phyloP scores from a whole-genome alignment of 1,140 invertebrate species.

The Drosophila paulistorum region DNA sequence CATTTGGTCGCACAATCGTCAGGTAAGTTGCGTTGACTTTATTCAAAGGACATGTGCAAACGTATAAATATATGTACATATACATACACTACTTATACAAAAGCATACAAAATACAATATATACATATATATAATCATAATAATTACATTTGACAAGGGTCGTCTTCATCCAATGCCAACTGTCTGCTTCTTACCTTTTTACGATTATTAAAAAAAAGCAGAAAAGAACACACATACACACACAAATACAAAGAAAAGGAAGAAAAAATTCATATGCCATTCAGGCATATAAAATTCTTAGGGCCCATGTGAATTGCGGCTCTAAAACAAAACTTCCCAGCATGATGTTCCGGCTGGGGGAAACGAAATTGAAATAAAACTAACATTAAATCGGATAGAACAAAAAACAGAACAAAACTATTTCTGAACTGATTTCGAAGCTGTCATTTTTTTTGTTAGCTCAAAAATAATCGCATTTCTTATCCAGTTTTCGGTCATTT shows the following conservation, averaged over 20 bases:
- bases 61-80: neutral
- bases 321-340: slow-evolving; percentile 1
- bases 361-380: slow-evolving; percentile 2
- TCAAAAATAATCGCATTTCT: too few species aligned
- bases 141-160: slow-evolving; percentile 65
- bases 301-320: neutral
- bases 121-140: slow-evolving; percentile 18
- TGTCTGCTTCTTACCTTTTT: slow-evolving; percentile 24
- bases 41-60: slow-evolving; percentile 23
- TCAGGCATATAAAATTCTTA: neutral
- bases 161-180: slow-evolving; percentile 6
- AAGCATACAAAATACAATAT: neutral
- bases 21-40: slow-evolving; percentile 84
- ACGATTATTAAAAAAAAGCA: slow-evolving; percentile 27
- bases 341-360: too few species aligned
- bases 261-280: neutral
- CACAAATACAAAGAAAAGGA: neutral
- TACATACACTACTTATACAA: neutral
- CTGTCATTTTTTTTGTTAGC: neutral
- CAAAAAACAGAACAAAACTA: neutral
- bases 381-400: neutral
- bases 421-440: neutral
- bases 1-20: slow-evolving; percentile 91
- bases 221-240: neutral
- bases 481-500: too few species aligned